These are phyloP conservation scores for Drosophila maculinotata DNA, from an alignment of 2,888 invertebrate species.

Conservation along the genomic window DNA sequence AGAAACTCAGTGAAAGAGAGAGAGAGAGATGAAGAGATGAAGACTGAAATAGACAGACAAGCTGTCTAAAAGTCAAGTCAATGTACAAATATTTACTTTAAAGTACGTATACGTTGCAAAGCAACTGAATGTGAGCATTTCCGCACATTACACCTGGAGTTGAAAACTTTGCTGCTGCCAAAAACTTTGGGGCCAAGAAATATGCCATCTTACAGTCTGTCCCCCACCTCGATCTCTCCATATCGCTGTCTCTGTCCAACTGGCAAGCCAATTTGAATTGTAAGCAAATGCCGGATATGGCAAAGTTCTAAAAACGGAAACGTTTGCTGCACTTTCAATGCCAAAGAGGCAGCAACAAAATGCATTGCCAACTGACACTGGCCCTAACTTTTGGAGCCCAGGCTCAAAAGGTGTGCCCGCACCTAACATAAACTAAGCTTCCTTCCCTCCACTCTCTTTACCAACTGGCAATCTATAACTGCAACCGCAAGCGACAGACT, in stretches of 20 bases:
- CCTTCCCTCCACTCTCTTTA: not conserved
- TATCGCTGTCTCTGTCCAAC: slow-evolving; percentile 13
- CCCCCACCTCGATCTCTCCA: not conserved
- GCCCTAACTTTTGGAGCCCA: slow-evolving; percentile 35
- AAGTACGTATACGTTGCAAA: slow-evolving; percentile 50
- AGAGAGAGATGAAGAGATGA: not conserved
- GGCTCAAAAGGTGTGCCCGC: slow-evolving; percentile 22
- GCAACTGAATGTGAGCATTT: slow-evolving; percentile 64
- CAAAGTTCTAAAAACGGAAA: slow-evolving; percentile 70
- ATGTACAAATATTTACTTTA: slow-evolving; percentile 67
- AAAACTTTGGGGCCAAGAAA: slow-evolving; percentile 41
- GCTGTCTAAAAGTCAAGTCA: slow-evolving; percentile 55
- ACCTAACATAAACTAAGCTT: slow-evolving; percentile 16
- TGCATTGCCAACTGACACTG: slow-evolving; percentile 39
- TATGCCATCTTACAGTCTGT: slow-evolving; percentile 35
- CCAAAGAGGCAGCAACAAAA: slow-evolving; percentile 46
- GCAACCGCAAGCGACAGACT: slow-evolving; percentile 35
- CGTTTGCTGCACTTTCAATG: slow-evolving; percentile 71
- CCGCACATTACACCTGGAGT: slow-evolving; percentile 75
- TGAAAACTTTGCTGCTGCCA: slow-evolving; percentile 42
- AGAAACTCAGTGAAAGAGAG: not conserved
- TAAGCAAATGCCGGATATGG: slow-evolving; percentile 72
- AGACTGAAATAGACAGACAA: slow-evolving; percentile 1
- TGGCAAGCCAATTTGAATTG: slow-evolving; percentile 66
- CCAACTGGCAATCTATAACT: slow-evolving; percentile 54